These are phyloP conservation scores for Sakesphorus luctuosus DNA, from an alignment of 2,113 vertebrate genomes.

Conservation along the genomic window DNA sequence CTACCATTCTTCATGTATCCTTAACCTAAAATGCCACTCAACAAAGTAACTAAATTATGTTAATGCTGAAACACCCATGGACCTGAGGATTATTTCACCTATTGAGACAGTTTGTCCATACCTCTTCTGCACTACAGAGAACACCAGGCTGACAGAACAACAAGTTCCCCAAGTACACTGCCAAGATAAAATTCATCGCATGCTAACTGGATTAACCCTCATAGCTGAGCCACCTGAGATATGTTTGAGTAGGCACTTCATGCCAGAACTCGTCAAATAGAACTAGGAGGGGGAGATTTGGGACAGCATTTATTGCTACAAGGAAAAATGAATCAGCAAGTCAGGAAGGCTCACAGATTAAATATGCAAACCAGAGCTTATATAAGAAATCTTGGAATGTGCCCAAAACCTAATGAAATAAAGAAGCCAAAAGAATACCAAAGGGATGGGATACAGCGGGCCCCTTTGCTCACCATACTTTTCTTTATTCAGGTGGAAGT, in stretches of 20 bases:
- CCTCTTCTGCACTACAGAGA: background rate
- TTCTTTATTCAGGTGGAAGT: background rate
- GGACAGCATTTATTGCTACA: background rate
- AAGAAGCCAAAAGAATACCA: background rate
- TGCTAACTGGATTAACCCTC: background rate
- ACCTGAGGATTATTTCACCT: background rate
- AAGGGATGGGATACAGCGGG: background rate
- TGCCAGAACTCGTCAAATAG: background rate
- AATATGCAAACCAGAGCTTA: slow-evolving; percentile 14
- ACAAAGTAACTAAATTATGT: background rate
- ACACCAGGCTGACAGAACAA: background rate
- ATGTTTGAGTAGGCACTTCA: background rate
- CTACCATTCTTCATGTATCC: background rate
- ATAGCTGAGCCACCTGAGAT: background rate
- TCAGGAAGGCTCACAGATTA: background rate
- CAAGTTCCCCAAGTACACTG: background rate
- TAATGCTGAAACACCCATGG: background rate
- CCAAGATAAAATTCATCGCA: background rate
- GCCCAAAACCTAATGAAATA: background rate
- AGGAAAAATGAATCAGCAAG: slow-evolving; percentile 27
- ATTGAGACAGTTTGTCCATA: background rate
- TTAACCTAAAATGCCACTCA: background rate
- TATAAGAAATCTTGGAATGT: background rate
- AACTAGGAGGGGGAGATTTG: background rate
- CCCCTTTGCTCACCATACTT: background rate